Evolutionary conservation across 2,113 vertebrate genomes (phyloP).

Genomic region (Hippocampus zosterae): DNA sequence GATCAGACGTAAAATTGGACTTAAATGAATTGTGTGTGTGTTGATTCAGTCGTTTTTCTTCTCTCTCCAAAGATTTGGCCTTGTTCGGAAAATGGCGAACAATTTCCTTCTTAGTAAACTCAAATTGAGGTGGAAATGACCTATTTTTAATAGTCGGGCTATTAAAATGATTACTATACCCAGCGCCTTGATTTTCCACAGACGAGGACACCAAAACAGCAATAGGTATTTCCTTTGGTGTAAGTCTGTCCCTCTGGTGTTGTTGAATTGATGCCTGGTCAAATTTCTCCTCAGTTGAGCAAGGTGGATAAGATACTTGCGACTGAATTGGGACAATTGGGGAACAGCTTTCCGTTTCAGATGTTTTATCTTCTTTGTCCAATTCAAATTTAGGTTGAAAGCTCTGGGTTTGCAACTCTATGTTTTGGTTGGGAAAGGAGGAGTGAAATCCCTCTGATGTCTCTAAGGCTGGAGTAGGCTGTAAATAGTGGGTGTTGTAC

Average conservation of each 20-base stretch:
- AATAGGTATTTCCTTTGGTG: constrained; percentile 13
- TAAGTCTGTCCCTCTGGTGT: constrained; percentile 19
- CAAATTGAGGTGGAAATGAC: constrained; percentile 30
- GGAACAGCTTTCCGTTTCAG: constrained; percentile 25
- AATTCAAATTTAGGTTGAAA: constrained; percentile 20
- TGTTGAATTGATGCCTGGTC: constrained; percentile 22
- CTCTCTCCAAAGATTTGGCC: constrained; percentile 20
- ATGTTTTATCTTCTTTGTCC: constrained; percentile 13
- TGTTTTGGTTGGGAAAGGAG: constrained; percentile 13
- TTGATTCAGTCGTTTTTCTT: constrained; percentile 18
- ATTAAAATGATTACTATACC: background rate
- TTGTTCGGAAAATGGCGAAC: constrained; percentile 18
- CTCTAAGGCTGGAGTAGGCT: constrained; percentile 10
- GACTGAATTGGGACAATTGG: constrained; percentile 14
- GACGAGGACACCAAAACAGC: constrained; percentile 9
- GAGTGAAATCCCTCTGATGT: constrained; percentile 11
- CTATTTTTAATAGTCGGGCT: constrained; percentile 16
- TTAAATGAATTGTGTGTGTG: constrained; percentile 8
- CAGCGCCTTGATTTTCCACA: constrained; percentile 17
- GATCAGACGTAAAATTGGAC: constrained; percentile 20
- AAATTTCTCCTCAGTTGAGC: constrained; percentile 15
- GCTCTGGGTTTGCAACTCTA: constrained; percentile 15
- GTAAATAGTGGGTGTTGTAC: constrained; percentile 13
- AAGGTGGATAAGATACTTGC: constrained; percentile 20
- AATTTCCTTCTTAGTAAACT: constrained; percentile 10